Evolutionary conservation across 2,797 vertebrate genomes (phyloP).

Genomic region (Poecilia wingei): DNA sequence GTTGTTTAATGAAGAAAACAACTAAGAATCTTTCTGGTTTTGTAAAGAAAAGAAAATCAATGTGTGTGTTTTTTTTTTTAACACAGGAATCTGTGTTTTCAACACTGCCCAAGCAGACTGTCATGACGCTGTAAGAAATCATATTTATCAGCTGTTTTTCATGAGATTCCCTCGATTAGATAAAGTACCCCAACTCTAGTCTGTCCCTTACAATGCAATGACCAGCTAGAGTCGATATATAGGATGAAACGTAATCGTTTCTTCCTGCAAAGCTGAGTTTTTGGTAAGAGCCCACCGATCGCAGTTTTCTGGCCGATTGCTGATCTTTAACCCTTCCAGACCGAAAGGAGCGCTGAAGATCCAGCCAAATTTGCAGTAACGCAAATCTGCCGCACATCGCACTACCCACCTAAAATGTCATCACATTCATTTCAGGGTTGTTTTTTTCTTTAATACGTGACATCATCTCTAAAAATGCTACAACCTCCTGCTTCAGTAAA

Average conservation of each 20-base stretch:
- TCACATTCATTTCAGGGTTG: not conserved
- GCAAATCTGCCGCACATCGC: too few species aligned
- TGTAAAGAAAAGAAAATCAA: not conserved
- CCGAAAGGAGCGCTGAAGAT: too few species aligned
- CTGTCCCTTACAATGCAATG: not conserved
- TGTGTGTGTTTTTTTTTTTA: not conserved
- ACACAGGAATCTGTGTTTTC: not conserved
- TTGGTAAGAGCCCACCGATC: too few species aligned
- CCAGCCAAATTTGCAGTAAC: too few species aligned
- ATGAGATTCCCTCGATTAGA: not conserved
- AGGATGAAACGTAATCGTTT: not conserved
- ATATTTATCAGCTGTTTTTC: not conserved
- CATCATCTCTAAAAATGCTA: not conserved
- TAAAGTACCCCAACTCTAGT: not conserved
- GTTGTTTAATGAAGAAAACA: not conserved
- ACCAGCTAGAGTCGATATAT: not conserved
- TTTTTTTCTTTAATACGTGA: not conserved
- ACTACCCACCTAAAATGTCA: not conserved
- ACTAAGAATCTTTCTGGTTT: not conserved
- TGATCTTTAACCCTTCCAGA: too few species aligned
- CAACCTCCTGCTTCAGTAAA: not conserved
- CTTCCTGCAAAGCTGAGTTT: not conserved
- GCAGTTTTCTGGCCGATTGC: too few species aligned
- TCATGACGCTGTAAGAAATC: not conserved
- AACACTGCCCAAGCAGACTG: not conserved